Base-by-base conservation (phyloP, 2,888 invertebrate species). In the Dermolepida albohirtum region DNA sequence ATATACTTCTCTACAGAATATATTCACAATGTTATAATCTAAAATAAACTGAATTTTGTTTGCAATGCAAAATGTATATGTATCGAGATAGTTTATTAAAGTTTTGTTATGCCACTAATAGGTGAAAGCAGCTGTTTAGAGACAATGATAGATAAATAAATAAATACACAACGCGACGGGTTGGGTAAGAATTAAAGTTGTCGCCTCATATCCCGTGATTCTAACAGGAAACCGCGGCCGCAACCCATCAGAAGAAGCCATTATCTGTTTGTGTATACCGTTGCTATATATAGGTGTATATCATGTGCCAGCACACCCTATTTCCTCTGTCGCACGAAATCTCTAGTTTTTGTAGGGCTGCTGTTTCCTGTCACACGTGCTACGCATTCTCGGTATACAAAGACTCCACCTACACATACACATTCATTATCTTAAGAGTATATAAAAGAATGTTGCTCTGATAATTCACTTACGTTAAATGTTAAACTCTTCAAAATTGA, bases 311-410 rank as follows among this genome's bases (percentile, higher is more conserved):
- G 43, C 51, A 29, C 51, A 54, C 64, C 64, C 54, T 22, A 52
- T 64, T 64, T 64, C 64, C 64, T 64, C 52, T 47, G 40, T n/a
- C 16, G 55, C 29, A 41, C 55, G 22, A 57, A 50, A 57, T 57
- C 55, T 40, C 41, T 1, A 16, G 39, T 14, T 29, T 55, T 14
- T 55, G 64, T 54, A 51, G 54, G 64, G 54, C 52, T 64, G 64
- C 64, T 64, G 54, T 34, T 64, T 64, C 64, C 64, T 64, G 64
- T 64, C 64, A 52, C 64, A 64, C 64, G 64, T 52, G 54, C 64
- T 34, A 44, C 40, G 41, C 52, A 64, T 47, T 62, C 47, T 34
- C 34, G 6, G 34, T 34, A 34, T 34, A 34, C 41, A 14, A 52
- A 52, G 51, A 52, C 51, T 14, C n/a, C 12, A 52, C 51, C 51